phyloP scores from a whole-genome alignment of 1,140 invertebrate genomes.

The Saccostrea cuccullata region DNA sequence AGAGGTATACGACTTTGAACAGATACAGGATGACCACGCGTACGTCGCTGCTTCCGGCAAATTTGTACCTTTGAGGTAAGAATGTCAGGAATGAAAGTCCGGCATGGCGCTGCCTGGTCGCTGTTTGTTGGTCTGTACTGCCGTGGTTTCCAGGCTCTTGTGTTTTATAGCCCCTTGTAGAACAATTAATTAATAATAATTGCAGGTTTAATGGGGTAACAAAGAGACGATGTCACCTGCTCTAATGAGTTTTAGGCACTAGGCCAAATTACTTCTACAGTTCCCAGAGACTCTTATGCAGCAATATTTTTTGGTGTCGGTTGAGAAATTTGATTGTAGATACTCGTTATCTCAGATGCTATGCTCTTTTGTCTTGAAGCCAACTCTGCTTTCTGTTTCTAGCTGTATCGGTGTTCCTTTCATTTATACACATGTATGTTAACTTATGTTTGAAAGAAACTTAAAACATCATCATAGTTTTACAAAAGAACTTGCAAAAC shows the following conservation, averaged over 20 bases:
- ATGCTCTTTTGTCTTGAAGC: no score
- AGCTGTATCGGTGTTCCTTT: no score
- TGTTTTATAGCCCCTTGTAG: neutral
- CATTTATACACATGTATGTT: no score
- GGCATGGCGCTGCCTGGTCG: neutral
- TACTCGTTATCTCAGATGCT: no score
- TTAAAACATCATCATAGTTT: no score
- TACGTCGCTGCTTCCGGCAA: constrained; percentile 28
- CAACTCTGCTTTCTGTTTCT: no score
- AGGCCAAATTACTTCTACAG: neutral
- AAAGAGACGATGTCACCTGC: neutral
- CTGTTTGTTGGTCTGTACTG: constrained; percentile 3
- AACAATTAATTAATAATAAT: constrained; percentile 11
- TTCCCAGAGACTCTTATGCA: no score
- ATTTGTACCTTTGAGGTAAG: constrained; percentile 26
- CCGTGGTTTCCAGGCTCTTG: neutral
- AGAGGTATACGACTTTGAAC: neutral
- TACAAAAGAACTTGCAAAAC: no score
- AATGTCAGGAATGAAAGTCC: neutral
- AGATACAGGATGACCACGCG: neutral
- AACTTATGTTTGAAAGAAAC: no score
- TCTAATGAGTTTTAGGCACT: constrained; percentile 19
- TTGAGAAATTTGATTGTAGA: no score
- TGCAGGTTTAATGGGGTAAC: neutral
- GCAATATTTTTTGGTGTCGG: no score